Conservation (phyloP, 1,140 invertebrate species). For the Diploscapter pachys region DNA sequence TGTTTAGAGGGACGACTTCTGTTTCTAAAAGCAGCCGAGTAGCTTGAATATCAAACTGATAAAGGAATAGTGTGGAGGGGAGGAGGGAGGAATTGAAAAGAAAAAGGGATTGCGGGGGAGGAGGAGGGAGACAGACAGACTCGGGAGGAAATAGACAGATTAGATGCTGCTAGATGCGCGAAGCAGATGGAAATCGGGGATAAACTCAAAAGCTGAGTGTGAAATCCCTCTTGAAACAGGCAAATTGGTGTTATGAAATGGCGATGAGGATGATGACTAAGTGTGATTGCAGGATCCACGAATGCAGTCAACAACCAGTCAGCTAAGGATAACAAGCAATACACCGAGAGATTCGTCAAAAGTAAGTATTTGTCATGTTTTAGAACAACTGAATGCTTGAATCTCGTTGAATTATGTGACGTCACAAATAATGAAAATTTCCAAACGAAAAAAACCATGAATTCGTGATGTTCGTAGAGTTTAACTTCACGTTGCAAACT, state of each 20-base stretch:
- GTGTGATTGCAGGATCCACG: constrained; percentile 8
- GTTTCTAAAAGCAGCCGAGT: too few relatives aligned
- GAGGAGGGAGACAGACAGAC: not conserved
- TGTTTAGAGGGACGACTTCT: too few relatives aligned
- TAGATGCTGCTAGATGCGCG: constrained; percentile 15
- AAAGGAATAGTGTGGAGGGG: too few relatives aligned
- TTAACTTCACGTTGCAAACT: not conserved
- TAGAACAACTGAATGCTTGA: not conserved
- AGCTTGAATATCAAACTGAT: too few relatives aligned
- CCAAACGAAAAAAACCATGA: too few relatives aligned
- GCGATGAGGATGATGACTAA: not conserved
- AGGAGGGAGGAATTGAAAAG: not conserved
- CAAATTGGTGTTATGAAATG: not conserved
- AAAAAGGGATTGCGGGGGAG: not conserved
- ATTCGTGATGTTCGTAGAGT: too few relatives aligned
- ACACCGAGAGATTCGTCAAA: constrained; percentile 29
- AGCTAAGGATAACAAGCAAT: constrained; percentile 20
- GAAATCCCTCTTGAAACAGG: not conserved
- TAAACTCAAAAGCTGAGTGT: not conserved
- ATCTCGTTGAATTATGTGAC: too few relatives aligned
- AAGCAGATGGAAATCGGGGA: not conserved
- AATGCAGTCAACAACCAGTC: constrained; percentile 24
- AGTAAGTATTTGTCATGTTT: constrained; percentile 12
- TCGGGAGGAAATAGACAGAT: not conserved
- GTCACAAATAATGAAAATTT: too few relatives aligned